Percentiles rank a stretch among this genome's conserved stretches.
These are phyloP conservation scores for Rhincodon typus DNA, from an alignment of 2,797 vertebrate genomes.

Conservation along the genomic window DNA sequence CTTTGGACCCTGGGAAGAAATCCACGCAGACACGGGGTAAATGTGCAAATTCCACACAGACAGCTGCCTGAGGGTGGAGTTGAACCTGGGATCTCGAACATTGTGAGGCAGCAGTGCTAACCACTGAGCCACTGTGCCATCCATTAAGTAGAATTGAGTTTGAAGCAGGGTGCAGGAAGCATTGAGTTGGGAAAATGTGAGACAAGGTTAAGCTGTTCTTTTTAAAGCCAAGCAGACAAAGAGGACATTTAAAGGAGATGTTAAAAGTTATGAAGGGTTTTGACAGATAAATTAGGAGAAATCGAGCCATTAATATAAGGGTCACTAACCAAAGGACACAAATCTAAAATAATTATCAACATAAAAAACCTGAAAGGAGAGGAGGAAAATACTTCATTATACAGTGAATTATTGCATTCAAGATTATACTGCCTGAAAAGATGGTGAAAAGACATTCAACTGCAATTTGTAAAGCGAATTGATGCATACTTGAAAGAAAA, in stretches of 20 bases:
- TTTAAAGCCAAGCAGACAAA: too few species aligned
- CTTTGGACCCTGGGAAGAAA: too few species aligned
- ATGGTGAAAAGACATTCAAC: background rate
- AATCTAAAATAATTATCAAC: background rate
- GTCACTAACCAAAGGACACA: background rate
- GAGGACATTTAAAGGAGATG: too few species aligned
- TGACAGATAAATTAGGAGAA: background rate
- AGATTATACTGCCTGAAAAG: background rate
- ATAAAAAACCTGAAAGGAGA: background rate
- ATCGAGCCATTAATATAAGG: background rate
- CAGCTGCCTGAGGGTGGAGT: too few species aligned
- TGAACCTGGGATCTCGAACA: too few species aligned
- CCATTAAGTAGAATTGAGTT: background rate
- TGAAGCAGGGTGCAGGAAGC: background rate
- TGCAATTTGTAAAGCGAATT: background rate
- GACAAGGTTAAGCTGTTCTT: background rate
- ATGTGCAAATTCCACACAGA: too few species aligned
- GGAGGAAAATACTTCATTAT: background rate
- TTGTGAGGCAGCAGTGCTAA: too few species aligned
- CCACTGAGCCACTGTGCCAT: too few species aligned
- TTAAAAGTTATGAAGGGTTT: background rate
- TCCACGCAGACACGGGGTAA: too few species aligned
- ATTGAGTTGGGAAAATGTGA: background rate
- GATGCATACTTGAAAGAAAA: background rate
- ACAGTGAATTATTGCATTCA: background rate